Evolutionary conservation across 2,113 vertebrate genomes (phyloP), one percentile per base, ranked within the genome.

Genomic region (Anolis sagrei): DNA sequence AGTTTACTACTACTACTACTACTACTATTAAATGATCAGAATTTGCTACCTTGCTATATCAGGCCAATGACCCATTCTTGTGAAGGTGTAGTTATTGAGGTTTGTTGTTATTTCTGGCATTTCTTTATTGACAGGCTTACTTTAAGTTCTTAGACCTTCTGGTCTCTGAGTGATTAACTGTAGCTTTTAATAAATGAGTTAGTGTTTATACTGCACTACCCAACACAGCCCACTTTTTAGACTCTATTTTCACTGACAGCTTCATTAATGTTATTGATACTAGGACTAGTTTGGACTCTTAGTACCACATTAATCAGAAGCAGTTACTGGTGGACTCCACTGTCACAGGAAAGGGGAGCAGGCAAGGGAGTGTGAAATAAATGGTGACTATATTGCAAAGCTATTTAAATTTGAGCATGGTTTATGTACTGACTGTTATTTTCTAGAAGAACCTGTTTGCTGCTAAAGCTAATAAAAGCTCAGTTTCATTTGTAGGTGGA

Each of bases 251-350:
- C n/a, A 89, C 34, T 91, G 90, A 86, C 70, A 68, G 82, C 27
- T 62, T 92, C 82, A 89, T 92, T 88, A 88, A 19, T 32, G 27
- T 79, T 93, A 90, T 86, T 91, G 88, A 51, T 92, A 91, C 72
- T 73, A 86, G 66, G 79, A 84, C 70, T 87, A 89, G 79, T 66
- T 77, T 51, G 51, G 64, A 62, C 74, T 76, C 32, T 82, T 90
- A 32, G 34, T 75, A 81, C 80, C 86, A 51, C 76, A 81, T 83
- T 87, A 91, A 73, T 62, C 14, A 75, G 80, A 78, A 83, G 86
- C 88, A 87, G 5, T 85, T 89, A n/a, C n/a, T n/a, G n/a, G n/a
- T n/a, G n/a, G n/a, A n/a, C n/a, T n/a, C n/a, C n/a, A n/a, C n/a
- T n/a, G n/a, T n/a, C n/a, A 54, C 32, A 62, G 61, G 61, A 62